These are phyloP conservation scores for Nycticryphes semicollaris DNA, from an alignment of 2,113 vertebrate species.

Conservation along the genomic window DNA sequence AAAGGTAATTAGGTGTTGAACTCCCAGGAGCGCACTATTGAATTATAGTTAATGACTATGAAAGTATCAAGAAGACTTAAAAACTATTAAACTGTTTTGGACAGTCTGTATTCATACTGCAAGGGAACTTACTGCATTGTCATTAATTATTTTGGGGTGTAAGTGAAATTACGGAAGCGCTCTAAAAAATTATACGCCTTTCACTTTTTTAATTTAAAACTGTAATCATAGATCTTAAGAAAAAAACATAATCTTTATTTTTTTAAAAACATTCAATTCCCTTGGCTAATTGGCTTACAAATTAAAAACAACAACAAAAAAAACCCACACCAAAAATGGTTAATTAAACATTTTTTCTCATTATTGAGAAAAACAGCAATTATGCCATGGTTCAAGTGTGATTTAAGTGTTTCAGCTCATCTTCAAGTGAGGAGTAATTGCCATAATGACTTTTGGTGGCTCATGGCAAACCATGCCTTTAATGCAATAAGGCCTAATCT, in stretches of 20 bases:
- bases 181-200: not conserved
- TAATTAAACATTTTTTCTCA: not conserved
- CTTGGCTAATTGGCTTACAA: not conserved
- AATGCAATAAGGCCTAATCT: not conserved
- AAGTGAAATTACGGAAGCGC: not conserved
- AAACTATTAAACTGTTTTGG: not conserved
- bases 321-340: not conserved
- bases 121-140: not conserved
- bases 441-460: not conserved
- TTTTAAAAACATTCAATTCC: not conserved
- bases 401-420: not conserved
- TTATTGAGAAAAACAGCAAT: not conserved
- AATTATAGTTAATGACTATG: not conserved
- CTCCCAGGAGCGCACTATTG: not conserved
- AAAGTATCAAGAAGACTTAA: not conserved
- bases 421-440: not conserved
- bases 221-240: not conserved
- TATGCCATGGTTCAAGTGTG: not conserved
- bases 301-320: not conserved
- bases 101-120: not conserved
- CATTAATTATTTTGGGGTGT: not conserved
- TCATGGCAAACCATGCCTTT: not conserved
- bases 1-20: constrained; percentile 5
- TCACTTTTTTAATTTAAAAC: not conserved
- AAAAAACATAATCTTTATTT: not conserved